A percentile compares a stretch with the other conserved stretches of the same genome.
These are phyloP conservation scores for Orchesella flavescens DNA, from an alignment of 2,888 invertebrate species.

Conservation along the genomic window DNA sequence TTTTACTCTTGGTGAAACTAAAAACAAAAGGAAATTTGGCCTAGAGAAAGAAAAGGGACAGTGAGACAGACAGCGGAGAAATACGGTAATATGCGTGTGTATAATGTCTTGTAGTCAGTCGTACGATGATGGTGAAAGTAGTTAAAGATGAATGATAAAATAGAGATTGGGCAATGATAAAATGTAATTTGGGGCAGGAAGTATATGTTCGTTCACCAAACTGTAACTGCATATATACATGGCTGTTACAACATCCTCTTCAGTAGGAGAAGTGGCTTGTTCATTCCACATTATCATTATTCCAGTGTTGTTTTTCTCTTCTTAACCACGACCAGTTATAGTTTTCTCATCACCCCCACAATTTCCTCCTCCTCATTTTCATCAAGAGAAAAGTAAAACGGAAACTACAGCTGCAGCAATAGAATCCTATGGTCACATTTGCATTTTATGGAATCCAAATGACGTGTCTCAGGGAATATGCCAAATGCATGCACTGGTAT, in stretches of 20 bases:
- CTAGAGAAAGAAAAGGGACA: neutral
- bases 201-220: neutral
- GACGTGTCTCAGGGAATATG: conserved; percentile 15
- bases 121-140: neutral
- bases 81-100: neutral
- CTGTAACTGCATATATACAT: no score
- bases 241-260: conserved; percentile 35
- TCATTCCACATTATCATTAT: no score
- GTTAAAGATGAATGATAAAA: conserved; percentile 9
- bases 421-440: conserved; percentile 13
- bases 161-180: conserved; percentile 17
- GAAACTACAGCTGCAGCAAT: neutral
- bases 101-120: neutral
- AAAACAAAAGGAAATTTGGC: neutral
- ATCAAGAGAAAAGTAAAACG: neutral
- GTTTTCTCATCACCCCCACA: no score
- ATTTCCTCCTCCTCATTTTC: no score
- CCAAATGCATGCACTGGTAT: neutral
- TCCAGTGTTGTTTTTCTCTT: no score
- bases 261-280: neutral
- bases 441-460: conserved; percentile 36
- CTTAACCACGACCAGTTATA: no score
- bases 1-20: neutral
- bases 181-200: neutral
- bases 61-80: neutral